Evolutionary conservation across 2,888 invertebrate genomes (phyloP), one percentile per base, ranked within the genome.

Genomic region (Acleris cristana): DNA sequence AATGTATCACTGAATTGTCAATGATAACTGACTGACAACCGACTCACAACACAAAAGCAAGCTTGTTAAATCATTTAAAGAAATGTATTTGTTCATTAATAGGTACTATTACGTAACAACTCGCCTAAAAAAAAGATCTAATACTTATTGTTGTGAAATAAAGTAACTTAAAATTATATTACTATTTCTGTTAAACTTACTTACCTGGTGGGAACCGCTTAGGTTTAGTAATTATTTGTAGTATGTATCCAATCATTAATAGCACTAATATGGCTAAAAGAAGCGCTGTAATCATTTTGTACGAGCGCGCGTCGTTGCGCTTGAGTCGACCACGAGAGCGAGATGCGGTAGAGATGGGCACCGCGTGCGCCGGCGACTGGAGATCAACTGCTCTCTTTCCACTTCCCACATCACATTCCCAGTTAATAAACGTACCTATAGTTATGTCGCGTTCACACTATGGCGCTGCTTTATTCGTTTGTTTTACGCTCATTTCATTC

Each of bases 241-340:
- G 51, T 62, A 66, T 53, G 52, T 62, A 66, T 66, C 66, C 66
- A 57, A 56, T 66, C 61, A 66, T 52, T 45, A 66, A 62, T 52
- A 61, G 40, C 67, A 67, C 67, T 63, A 67, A 26, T 52, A 58
- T 53, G 49, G 63, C 63, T 48, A 67, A 58, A 67, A 67, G 67
- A 26, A 67, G 67, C 54, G 62, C 63, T 67, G 67, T 63, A 63
- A 67, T 67, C 67, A 67, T 67, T 58, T 57, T 67, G 53, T 62
- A 57, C 54, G 62, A 63, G 49, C 67, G 57, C 58, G 58, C 56
- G 56, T 64, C 64, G 48, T 18, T 52, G 66, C 66, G 62, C 67
- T 57, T 57, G 66, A 44, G 56, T n/a, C 61, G 53, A 12, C n/a
- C 44, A 44, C 56, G 51, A 52, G 56, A 12, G 52, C 30, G 49